Percentiles rank a stretch among this genome's conserved stretches.
Conservation (phyloP, 2,797 vertebrate genomes). For the Typhlichthys eigenmanni region DNA sequence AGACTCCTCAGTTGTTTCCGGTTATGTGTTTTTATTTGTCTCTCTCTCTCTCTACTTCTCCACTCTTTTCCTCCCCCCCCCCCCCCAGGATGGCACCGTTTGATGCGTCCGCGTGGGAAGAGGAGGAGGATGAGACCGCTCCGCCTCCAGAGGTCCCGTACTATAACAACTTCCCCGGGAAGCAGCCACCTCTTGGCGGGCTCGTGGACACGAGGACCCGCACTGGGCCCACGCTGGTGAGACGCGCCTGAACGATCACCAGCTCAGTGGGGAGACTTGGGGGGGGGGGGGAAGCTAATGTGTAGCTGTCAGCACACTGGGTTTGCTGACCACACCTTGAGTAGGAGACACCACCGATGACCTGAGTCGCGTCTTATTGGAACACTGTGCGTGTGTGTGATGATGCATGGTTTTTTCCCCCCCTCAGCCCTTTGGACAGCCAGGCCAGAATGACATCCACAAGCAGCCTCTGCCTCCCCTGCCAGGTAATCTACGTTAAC, state of each 20-base stretch:
- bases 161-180: conserved; percentile 96
- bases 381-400: not conserved
- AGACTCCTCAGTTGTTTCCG: not conserved
- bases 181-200: conserved; percentile 93
- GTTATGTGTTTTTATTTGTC: conserved; percentile 5
- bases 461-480: conserved; percentile 82
- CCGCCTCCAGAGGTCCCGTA: conserved; percentile 89
- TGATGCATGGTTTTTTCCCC: conserved; percentile 26
- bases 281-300: not conserved
- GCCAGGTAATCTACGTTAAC: conserved; percentile 69
- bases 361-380: not conserved
- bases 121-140: conserved; percentile 91
- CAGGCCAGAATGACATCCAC: conserved; percentile 81
- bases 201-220: conserved; percentile 90
- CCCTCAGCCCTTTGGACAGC: conserved; percentile 80
- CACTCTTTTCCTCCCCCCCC: not conserved
- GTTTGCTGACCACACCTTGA: too few species aligned
- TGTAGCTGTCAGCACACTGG: conserved; percentile 3
- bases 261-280: conserved; percentile 13
- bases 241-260: conserved; percentile 23
- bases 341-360: too few species aligned
- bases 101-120: conserved; percentile 96
- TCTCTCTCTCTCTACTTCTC: not conserved
- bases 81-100: conserved; percentile 92
- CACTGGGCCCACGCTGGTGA: conserved; percentile 90